Evolutionary conservation across 2,797 vertebrate species (phyloP).

Genomic region (Arnoldichthys spilopterus): DNA sequence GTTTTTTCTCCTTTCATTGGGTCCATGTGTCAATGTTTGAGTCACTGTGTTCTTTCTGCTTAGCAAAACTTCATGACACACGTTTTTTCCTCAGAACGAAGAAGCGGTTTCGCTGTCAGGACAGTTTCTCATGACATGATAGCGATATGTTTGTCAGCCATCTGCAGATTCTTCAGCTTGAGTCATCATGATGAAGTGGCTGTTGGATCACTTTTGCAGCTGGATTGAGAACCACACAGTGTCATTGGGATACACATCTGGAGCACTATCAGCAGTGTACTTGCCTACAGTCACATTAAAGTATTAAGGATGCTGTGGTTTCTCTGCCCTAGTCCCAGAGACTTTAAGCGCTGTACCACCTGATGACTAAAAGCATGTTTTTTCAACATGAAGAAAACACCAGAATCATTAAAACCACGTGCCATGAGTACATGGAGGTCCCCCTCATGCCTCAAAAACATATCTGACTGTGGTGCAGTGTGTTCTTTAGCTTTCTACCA

Average conservation of each 20-base stretch:
- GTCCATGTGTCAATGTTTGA: neutral
- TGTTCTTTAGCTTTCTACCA: too few species aligned
- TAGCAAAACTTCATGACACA: neutral
- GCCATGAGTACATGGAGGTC: too few species aligned
- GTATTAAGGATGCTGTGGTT: neutral
- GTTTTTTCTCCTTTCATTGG: neutral
- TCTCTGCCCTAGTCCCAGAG: neutral
- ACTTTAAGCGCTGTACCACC: neutral
- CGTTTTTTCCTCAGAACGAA: neutral
- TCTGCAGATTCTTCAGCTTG: slow-evolving; percentile 20
- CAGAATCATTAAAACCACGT: too few species aligned
- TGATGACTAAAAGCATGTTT: neutral
- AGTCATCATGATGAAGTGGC: slow-evolving; percentile 8
- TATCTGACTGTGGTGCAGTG: too few species aligned
- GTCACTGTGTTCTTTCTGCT: neutral
- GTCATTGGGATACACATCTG: neutral
- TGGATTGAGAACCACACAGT: neutral
- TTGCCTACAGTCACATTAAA: neutral
- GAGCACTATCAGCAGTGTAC: slow-evolving; percentile 1
- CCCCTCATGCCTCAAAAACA: too few species aligned
- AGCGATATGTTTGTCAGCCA: neutral
- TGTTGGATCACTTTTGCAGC: slow-evolving; percentile 12
- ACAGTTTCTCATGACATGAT: slow-evolving; percentile 5
- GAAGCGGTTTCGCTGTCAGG: slow-evolving; percentile 2
- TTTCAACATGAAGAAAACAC: neutral